phyloP scores from a whole-genome alignment of 1,140 invertebrate species.

The Drosophila sturtevanti region DNA sequence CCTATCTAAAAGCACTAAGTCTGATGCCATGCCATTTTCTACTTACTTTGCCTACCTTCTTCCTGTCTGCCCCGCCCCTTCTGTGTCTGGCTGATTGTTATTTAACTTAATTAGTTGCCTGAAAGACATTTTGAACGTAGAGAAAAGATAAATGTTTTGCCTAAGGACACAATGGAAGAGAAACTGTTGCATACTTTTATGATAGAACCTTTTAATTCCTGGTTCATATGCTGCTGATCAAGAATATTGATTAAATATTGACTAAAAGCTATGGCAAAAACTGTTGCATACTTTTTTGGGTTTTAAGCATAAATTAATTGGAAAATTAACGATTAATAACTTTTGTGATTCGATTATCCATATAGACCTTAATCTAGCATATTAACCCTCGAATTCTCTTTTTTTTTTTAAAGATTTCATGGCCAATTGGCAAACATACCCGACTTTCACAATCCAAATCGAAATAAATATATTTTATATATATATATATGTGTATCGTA shows the following conservation, averaged over 20 bases:
- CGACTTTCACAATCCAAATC: neutral
- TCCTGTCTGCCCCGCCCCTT: slow-evolving; percentile 10
- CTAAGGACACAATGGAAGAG: neutral
- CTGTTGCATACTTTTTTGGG: neutral
- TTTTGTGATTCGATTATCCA: no score
- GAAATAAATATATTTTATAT: neutral
- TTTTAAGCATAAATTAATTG: neutral
- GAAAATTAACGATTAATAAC: no score
- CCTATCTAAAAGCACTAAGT: slow-evolving; percentile 9
- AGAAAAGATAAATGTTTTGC: slow-evolving; percentile 27
- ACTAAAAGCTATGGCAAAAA: neutral
- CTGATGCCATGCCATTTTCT: neutral
- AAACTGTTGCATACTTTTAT: slow-evolving; percentile 66
- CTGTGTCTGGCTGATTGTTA: slow-evolving; percentile 53
- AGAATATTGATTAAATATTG: neutral
- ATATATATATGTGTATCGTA: neutral
- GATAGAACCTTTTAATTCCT: neutral
- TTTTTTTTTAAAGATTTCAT: no score
- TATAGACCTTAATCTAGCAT: no score
- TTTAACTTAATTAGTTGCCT: slow-evolving; percentile 69
- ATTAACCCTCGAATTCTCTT: no score
- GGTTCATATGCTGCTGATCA: neutral
- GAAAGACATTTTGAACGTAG: neutral
- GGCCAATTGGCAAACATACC: neutral
- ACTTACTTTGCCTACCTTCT: no score